Evolutionary conservation across 35 echinoderm and acorn worm genomes (phyloP).

Genomic region (Ophiothrix spiculata): DNA sequence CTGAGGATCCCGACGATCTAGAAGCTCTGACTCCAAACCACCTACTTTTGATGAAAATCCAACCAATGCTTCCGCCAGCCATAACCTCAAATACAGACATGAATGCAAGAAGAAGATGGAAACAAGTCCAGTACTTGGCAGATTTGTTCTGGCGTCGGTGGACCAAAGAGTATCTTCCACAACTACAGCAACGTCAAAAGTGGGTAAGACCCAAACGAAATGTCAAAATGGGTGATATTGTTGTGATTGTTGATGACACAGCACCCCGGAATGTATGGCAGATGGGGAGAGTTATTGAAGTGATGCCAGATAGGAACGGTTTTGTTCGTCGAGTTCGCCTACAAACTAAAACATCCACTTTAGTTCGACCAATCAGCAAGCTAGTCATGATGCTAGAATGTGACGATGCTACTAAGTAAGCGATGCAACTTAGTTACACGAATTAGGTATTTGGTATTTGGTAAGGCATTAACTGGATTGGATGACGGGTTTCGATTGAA

Average conservation of each 20-base stretch:
- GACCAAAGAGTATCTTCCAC: constrained; percentile 55
- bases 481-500: no score
- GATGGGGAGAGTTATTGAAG: constrained; percentile 5
- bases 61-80: constrained; percentile 13
- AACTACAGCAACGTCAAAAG: constrained; percentile 50
- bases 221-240: constrained; percentile 31
- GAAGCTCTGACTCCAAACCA: constrained; percentile 64
- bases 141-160: constrained; percentile 67
- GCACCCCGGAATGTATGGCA: constrained; percentile 34
- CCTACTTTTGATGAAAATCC: constrained; percentile 25
- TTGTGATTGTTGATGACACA: constrained; percentile 30
- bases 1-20: constrained; percentile 54
- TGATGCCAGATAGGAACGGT: constrained; percentile 5
- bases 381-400: constrained; percentile 3
- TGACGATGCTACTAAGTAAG: no score
- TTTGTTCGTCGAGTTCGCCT: not conserved
- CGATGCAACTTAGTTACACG: no score
- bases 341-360: not conserved
- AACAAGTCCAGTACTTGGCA: constrained; percentile 61
- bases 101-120: constrained; percentile 49
- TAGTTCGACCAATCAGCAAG: constrained; percentile 2
- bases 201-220: constrained; percentile 35
- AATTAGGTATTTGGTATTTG: no score
- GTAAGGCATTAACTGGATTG: no score
- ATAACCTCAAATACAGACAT: constrained; percentile 44